Percentiles rank a stretch among this genome's conserved stretches.
Evolutionary conservation across 1,140 invertebrate species (phyloP).

Genomic region (Drosophila ohnishii): DNA sequence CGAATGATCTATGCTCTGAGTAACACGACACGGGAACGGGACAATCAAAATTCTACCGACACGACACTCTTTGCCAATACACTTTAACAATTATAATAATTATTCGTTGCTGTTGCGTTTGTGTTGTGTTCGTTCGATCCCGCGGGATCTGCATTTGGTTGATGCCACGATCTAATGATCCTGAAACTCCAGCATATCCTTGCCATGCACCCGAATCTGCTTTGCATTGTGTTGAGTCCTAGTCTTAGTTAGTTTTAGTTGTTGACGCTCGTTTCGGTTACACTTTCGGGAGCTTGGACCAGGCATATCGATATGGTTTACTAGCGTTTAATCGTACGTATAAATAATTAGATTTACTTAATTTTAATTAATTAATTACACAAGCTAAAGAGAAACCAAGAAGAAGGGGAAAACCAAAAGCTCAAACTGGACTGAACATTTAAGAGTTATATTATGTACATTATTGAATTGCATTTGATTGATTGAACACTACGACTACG

Average conservation of each 20-base stretch:
- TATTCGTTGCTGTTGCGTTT: slow-evolving; percentile 43
- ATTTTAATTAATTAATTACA: slow-evolving; percentile 65
- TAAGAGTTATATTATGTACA: slow-evolving; percentile 74
- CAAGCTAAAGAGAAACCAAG: slow-evolving; percentile 53
- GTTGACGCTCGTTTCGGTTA: slow-evolving; percentile 13
- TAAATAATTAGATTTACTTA: slow-evolving; percentile 70
- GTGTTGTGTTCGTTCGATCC: slow-evolving; percentile 50
- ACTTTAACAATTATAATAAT: slow-evolving; percentile 25
- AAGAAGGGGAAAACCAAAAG: slow-evolving; percentile 68
- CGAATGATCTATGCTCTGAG: slow-evolving; percentile 55
- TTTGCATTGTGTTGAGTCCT: slow-evolving; percentile 38
- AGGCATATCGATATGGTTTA: slow-evolving; percentile 62
- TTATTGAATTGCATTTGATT: slow-evolving; percentile 69
- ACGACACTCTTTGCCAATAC: slow-evolving; percentile 60
- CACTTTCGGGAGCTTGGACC: slow-evolving; percentile 28
- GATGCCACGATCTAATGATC: slow-evolving; percentile 27
- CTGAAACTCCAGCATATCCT: slow-evolving; percentile 38
- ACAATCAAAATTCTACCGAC: slow-evolving; percentile 79
- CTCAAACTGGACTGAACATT: slow-evolving; percentile 82
- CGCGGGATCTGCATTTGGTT: slow-evolving; percentile 16
- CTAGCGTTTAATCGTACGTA: slow-evolving; percentile 62
- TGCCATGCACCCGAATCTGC: slow-evolving; percentile 41
- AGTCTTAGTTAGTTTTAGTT: slow-evolving; percentile 10
- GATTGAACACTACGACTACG: slow-evolving; percentile 24
- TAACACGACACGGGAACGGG: slow-evolving; percentile 70